Evolutionary conservation across 1,140 invertebrate species (phyloP).

Genomic region (Neodiprion virginianus): DNA sequence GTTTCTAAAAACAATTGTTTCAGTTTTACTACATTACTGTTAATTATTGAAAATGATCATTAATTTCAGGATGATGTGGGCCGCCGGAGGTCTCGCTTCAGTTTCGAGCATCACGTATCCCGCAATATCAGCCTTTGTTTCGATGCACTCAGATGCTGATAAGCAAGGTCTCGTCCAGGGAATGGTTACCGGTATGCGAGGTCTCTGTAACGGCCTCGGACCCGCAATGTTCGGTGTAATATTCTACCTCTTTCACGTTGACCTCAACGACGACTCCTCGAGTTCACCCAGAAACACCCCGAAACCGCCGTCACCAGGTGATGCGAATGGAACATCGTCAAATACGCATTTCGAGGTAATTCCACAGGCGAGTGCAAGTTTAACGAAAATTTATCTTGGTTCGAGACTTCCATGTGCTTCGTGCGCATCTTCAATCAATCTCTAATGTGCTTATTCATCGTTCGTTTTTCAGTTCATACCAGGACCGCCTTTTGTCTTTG

Average conservation of each 20-base stretch:
- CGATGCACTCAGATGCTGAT: constrained; percentile 94
- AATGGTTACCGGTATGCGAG: constrained; percentile 96
- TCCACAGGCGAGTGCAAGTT: constrained; percentile 62
- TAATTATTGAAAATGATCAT: not conserved
- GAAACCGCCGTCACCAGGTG: constrained; percentile 55
- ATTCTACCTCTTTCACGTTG: constrained; percentile 98
- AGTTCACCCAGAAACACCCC: constrained; percentile 23
- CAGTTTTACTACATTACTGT: not conserved
- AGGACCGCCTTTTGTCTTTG: constrained; percentile 99
- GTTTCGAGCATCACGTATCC: constrained; percentile 97
- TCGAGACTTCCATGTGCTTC: not conserved
- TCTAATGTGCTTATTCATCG: constrained; percentile 5
- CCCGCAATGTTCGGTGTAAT: constrained; percentile 94
- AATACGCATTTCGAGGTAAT: constrained; percentile 62
- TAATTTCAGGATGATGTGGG: constrained; percentile 95
- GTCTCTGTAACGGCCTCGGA: constrained; percentile 85
- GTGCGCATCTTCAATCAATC: not conserved
- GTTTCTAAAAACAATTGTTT: not conserved
- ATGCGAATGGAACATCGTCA: constrained; percentile 58
- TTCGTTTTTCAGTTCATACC: constrained; percentile 77
- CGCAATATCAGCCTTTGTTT: constrained; percentile 98
- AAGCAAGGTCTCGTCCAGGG: constrained; percentile 98
- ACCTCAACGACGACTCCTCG: constrained; percentile 79
- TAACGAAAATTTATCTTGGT: not conserved
- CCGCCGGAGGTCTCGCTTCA: constrained; percentile 93